These are phyloP conservation scores for Kuschelorhynchus macadamiae DNA, from an alignment of 2,888 invertebrate species.

Conservation along the genomic window DNA sequence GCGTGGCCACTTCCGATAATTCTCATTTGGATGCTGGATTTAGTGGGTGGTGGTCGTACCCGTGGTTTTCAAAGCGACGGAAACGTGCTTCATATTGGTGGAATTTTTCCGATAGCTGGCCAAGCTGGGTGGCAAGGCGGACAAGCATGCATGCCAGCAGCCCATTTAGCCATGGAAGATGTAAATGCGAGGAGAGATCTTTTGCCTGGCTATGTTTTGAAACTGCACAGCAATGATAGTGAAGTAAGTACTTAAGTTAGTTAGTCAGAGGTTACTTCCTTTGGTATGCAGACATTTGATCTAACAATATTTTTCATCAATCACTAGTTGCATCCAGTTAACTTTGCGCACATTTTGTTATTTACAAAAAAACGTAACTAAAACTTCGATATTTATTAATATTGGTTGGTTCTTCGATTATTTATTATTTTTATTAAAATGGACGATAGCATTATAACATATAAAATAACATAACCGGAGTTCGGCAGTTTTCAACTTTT, in stretches of 20 bases:
- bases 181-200: slow-evolving; percentile 92
- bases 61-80: slow-evolving; percentile 54
- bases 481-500: too few species aligned
- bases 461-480: too few species aligned
- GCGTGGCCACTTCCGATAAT: slow-evolving; percentile 32
- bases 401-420: too few species aligned
- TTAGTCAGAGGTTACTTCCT: too few species aligned
- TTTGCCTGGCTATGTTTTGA: slow-evolving; percentile 91
- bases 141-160: slow-evolving; percentile 98
- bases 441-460: too few species aligned
- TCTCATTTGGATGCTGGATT: slow-evolving; percentile 19
- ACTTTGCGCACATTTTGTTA: too few species aligned
- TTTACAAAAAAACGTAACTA: too few species aligned
- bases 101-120: slow-evolving; percentile 97
- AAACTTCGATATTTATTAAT: too few species aligned
- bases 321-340: too few species aligned
- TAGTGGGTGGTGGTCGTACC: slow-evolving; percentile 39
- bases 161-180: slow-evolving; percentile 95
- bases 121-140: slow-evolving; percentile 99
- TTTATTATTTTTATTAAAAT: too few species aligned
- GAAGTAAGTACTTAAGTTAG: slow-evolving; percentile 88
- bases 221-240: slow-evolving; percentile 95
- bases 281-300: too few species aligned
- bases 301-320: too few species aligned
- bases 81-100: slow-evolving; percentile 94